Evolutionary conservation across 64 coral and sea anemone species (phyloP).

Genomic region (Montipora sp.): DNA sequence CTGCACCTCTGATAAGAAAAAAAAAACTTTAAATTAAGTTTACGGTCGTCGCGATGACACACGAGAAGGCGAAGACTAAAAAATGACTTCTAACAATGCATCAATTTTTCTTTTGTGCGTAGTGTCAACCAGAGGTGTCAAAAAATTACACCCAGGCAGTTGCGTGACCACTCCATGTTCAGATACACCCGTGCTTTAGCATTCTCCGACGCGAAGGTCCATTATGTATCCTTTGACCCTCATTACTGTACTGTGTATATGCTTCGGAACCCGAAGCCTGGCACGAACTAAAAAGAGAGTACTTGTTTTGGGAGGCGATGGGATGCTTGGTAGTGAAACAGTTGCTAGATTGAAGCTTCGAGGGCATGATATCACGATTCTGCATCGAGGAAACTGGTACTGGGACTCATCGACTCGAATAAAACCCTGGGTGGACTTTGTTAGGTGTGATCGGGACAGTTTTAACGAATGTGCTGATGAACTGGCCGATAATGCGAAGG

Average conservation of each 20-base stretch:
- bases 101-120: too few species aligned
- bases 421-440: slow-evolving; percentile 65
- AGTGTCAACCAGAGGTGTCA: neutral
- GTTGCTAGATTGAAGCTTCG: slow-evolving; percentile 65
- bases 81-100: too few species aligned
- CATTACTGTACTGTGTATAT: neutral
- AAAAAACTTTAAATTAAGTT: too few species aligned
- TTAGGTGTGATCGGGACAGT: slow-evolving; percentile 51
- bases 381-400: slow-evolving; percentile 74
- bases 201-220: neutral
- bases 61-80: too few species aligned
- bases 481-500: slow-evolving; percentile 24
- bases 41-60: too few species aligned
- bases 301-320: slow-evolving; percentile 94
- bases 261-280: neutral
- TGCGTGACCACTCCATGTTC: neutral
- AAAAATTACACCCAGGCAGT: neutral
- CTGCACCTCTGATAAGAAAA: too few species aligned
- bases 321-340: slow-evolving; percentile 89
- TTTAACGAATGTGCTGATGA: slow-evolving; percentile 49
- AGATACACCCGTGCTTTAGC: neutral
- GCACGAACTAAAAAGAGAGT: slow-evolving; percentile 14
- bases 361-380: slow-evolving; percentile 58
- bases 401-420: slow-evolving; percentile 75
- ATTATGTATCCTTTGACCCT: neutral